Evolutionary conservation across 1,140 invertebrate genomes (phyloP), one percentile per base, ranked within the genome.

Genomic region (Rhopalosiphum padi): DNA sequence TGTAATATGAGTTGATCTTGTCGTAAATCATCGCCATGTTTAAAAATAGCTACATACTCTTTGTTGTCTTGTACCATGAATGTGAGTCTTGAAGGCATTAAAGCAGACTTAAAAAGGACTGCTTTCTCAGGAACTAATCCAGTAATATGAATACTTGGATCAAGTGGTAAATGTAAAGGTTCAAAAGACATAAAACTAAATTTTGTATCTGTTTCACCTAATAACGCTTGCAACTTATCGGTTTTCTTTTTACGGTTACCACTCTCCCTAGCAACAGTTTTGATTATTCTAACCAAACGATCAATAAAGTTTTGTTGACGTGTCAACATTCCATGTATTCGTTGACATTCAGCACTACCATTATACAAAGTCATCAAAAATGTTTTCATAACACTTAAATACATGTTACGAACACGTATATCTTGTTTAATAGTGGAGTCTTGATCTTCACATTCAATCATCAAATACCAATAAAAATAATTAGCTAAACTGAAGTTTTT

Each of bases 41-140:
- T 99, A 95, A 99, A 99, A 94, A 99, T 99, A 0, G 98, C 98
- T 30, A 98, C 97, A 95, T 99, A 99, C 95, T 99, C 98, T n/a
- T 95, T 96, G 55, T 97, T 97, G 90, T 97, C 96, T 0, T 96
- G 96, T 0, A 98, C 99, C 35, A 97, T 96, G 95, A 99, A 99
- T 7, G 98, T 98, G 41, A 99, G 96, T 95, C 98, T 97, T 68
- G 98, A 98, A n/a, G 99, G 99, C 98, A 99, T 99, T 83, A 99
- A 96, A 8, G 98, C 98, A 53, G 98, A 99, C 95, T 99, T 99
- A 95, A 99, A 99, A 0, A 99, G 96, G 89, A 97, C 98, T 0
- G 99, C 98, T 95, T 98, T 98, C 95, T 97, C 97, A 0, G 98
- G 96, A 85, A 99, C 96, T 83, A 99, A 99, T 85, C 98, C 98